A percentile compares a stretch with the other conserved stretches of the same genome.
Conservation (phyloP, 2,113 vertebrate genomes). For the Plecturocebus donacophilus region DNA sequence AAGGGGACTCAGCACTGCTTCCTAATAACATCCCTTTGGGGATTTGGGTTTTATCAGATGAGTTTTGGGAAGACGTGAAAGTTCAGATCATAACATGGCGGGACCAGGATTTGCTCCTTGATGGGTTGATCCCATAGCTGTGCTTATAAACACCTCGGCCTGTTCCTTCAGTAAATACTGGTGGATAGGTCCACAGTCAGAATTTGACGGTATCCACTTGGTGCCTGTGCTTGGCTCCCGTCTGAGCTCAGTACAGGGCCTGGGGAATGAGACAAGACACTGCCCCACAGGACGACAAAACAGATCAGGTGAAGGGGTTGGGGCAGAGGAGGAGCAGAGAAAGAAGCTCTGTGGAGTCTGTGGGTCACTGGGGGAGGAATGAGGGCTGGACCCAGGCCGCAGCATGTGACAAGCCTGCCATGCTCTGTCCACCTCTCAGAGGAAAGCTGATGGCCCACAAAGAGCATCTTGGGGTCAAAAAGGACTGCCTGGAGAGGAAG, state of each 20-base stretch:
- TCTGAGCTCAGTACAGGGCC: not conserved
- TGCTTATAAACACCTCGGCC: fast-evolving
- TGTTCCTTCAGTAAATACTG: not conserved
- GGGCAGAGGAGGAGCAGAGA: not conserved
- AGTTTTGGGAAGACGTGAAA: not conserved
- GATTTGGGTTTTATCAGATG: not conserved
- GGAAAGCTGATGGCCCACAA: fast-evolving
- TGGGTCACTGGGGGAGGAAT: not conserved
- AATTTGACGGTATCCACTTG: fast-evolving
- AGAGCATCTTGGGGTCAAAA: not conserved
- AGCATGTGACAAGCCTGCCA: not conserved
- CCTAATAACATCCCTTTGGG: not conserved
- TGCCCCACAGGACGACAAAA: not conserved
- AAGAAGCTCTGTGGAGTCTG: not conserved
- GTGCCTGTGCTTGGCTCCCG: fast-evolving
- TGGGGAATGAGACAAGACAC: not conserved
- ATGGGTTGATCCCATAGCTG: not conserved
- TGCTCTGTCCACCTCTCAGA: not conserved
- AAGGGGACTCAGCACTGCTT: not conserved
- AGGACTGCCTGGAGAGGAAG: not conserved
- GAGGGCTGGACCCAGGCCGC: not conserved
- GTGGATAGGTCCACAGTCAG: not conserved
- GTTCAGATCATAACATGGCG: too few relatives aligned
- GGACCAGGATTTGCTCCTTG: fast-evolving
- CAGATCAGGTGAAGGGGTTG: fast-evolving